Conservation (phyloP, 2,797 vertebrate genomes). For the Jordanella pulchra region DNA sequence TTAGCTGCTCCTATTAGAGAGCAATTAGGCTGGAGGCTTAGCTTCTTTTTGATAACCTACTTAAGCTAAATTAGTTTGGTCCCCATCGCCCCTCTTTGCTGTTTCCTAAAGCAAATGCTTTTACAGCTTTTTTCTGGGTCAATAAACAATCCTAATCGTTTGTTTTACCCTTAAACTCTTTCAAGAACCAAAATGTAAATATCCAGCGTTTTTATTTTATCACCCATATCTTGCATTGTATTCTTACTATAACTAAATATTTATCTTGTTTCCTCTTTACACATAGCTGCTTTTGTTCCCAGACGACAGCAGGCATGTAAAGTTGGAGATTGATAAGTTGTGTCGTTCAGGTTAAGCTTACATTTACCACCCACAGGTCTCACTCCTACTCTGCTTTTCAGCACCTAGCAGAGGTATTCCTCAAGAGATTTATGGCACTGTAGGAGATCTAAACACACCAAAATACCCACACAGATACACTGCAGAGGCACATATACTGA, state of each 20-base stretch:
- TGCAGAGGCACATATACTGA: background rate
- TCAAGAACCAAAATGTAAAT: slow-evolving; percentile 32
- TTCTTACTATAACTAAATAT: too few species aligned
- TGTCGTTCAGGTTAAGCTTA: slow-evolving; percentile 42
- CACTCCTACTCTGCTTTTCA: slow-evolving; percentile 67
- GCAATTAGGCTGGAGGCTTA: slow-evolving; percentile 58
- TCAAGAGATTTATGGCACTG: slow-evolving; percentile 41
- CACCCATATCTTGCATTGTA: background rate
- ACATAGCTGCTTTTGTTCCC: slow-evolving; percentile 11
- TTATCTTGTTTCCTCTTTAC: slow-evolving; percentile 1
- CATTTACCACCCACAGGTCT: slow-evolving; percentile 57
- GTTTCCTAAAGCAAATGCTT: slow-evolving; percentile 22
- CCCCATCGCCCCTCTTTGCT: slow-evolving; percentile 24
- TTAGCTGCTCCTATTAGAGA: slow-evolving; percentile 54
- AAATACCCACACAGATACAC: background rate
- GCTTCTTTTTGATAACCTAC: slow-evolving; percentile 67
- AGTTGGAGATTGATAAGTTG: slow-evolving; percentile 15
- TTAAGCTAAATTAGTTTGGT: slow-evolving; percentile 58
- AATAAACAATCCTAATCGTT: slow-evolving; percentile 23
- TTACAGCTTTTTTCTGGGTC: slow-evolving; percentile 10
- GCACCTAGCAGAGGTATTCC: slow-evolving; percentile 55
- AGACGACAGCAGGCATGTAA: slow-evolving; percentile 15
- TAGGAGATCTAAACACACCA: slow-evolving; percentile 11
- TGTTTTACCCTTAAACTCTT: slow-evolving; percentile 12
- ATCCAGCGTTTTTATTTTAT: slow-evolving; percentile 1